Evolutionary conservation across 1,140 invertebrate genomes (phyloP).

Genomic region (Capitella teleta): DNA sequence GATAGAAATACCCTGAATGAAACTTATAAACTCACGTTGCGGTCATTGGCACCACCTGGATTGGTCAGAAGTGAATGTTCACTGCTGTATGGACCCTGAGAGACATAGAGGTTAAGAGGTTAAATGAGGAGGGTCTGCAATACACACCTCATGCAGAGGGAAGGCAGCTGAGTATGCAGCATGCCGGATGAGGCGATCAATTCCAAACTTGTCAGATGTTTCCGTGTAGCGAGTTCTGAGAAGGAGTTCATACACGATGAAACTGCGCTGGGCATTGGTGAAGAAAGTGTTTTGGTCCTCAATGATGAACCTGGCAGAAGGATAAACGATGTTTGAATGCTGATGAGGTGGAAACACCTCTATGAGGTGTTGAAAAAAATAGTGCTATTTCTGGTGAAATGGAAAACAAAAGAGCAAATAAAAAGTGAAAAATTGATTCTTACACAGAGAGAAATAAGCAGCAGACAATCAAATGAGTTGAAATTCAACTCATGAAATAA

Average conservation of each 20-base stretch:
- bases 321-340: too few relatives aligned
- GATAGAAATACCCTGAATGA: not conserved
- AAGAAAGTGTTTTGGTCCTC: not conserved
- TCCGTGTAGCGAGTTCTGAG: not conserved
- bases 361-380: too few relatives aligned
- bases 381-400: too few relatives aligned
- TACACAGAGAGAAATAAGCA: too few relatives aligned
- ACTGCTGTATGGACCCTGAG: not conserved
- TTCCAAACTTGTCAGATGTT: not conserved
- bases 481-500: too few relatives aligned
- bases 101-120: too few relatives aligned
- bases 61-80: not conserved
- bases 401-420: too few relatives aligned
- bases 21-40: not conserved
- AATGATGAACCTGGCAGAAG: not conserved
- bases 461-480: too few relatives aligned
- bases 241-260: not conserved
- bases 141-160: conserved; percentile 88
- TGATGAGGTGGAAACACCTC: too few relatives aligned
- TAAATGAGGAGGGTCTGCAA: too few relatives aligned
- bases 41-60: not conserved
- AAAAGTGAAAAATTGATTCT: too few relatives aligned
- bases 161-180: conserved; percentile 74
- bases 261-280: not conserved
- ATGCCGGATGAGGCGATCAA: not conserved